Conservation (phyloP, 2,888 invertebrate species). For the Plusia festucae region DNA sequence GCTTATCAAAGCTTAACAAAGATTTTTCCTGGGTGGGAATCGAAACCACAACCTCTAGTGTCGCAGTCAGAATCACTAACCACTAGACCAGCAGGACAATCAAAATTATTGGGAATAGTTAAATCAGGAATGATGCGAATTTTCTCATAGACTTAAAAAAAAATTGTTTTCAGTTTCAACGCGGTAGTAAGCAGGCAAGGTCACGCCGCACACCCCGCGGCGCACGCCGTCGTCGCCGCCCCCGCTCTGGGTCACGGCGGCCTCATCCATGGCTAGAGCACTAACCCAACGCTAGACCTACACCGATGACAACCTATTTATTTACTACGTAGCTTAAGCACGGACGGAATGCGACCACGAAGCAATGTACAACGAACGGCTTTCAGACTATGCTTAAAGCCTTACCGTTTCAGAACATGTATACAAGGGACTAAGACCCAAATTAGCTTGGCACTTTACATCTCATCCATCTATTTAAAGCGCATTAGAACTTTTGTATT, state of each 20-base stretch:
- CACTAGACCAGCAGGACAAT: no score
- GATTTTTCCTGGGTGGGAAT: no score
- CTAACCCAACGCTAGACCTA: slow-evolving; percentile 44
- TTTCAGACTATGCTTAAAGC: slow-evolving; percentile 81
- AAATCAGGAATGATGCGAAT: background rate
- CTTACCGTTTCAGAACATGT: slow-evolving; percentile 9
- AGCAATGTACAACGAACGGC: slow-evolving; percentile 66
- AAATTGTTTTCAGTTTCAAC: slow-evolving; percentile 83
- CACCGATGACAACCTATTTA: slow-evolving; percentile 78
- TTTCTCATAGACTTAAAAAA: background rate
- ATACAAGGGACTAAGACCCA: slow-evolving; percentile 76
- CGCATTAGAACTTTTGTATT: slow-evolving; percentile 79
- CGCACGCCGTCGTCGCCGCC: slow-evolving; percentile 73
- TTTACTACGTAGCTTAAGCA: slow-evolving; percentile 78
- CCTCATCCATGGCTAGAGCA: slow-evolving; percentile 74
- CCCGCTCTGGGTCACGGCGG: slow-evolving; percentile 75
- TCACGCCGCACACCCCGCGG: slow-evolving; percentile 88
- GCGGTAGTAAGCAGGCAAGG: slow-evolving; percentile 89
- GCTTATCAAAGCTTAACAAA: no score
- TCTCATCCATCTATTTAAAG: slow-evolving; percentile 54
- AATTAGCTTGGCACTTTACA: slow-evolving; percentile 64
- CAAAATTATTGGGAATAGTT: no score
- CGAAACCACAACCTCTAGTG: no score
- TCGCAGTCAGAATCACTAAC: no score
- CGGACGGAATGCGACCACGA: slow-evolving; percentile 79